Evolutionary conservation across 2,797 vertebrate species (phyloP).

Genomic region (Enteromius paludinosus): DNA sequence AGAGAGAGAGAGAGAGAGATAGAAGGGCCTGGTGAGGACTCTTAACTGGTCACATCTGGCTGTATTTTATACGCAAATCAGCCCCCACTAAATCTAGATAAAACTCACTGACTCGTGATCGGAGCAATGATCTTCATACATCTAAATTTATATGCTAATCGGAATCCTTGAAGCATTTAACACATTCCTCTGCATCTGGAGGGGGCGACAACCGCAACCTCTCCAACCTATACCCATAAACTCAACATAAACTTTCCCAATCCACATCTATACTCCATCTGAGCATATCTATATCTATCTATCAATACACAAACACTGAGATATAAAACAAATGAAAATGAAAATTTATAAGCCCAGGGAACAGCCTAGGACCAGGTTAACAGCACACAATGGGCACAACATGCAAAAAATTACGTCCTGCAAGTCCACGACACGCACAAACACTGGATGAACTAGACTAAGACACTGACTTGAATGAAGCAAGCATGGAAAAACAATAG

Average conservation of each 20-base stretch:
- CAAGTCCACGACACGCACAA: constrained; percentile 20
- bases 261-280: not conserved
- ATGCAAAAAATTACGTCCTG: not conserved
- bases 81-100: constrained; percentile 83
- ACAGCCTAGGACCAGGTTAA: not conserved
- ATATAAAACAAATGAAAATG: constrained; percentile 19
- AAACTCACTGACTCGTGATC: constrained; percentile 83
- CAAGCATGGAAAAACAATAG: constrained; percentile 39
- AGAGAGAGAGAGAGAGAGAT: constrained; percentile 20
- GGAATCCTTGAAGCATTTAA: constrained; percentile 75
- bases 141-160: constrained; percentile 86
- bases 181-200: constrained; percentile 77
- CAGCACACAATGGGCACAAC: constrained; percentile 7
- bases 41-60: constrained; percentile 73
- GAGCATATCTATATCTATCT: constrained; percentile 13
- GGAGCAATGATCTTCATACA: constrained; percentile 80
- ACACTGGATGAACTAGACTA: constrained; percentile 31
- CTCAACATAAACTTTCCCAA: constrained; percentile 42
- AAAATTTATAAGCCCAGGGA: constrained; percentile 7
- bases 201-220: constrained; percentile 60
- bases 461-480: constrained; percentile 30
- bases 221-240: constrained; percentile 52
- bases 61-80: constrained; percentile 82
- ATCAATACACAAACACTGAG: constrained; percentile 6
- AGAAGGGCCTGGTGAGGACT: constrained; percentile 51